Evolutionary conservation across 1,140 invertebrate genomes (phyloP), one percentile per base, ranked within the genome.

Genomic region (Pseudomyrmex cubaensis): DNA sequence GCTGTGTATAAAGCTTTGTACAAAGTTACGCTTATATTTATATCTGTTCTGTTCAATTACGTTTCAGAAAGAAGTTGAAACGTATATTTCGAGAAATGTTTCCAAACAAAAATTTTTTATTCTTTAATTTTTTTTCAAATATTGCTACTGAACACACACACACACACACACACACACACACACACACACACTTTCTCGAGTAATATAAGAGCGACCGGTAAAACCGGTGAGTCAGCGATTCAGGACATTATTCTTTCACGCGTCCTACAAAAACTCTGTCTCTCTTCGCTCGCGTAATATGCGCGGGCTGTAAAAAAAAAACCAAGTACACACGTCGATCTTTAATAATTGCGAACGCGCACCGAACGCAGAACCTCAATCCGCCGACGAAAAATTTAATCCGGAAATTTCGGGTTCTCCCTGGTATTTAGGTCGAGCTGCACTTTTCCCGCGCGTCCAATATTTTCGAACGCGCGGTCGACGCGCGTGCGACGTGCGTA

Each of bases 281-380:
- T 50, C 46, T 35, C 12, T 46, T 63, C 59, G n/a, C 35, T 35
- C 5, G 35, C 35, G 63, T 70, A 78, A 78, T 70, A 22, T 20
- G 56, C 54, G 20, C 69, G 25, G 76, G 56, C 54, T 35, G 35
- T 35, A 35, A 25, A 25, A 25, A 35, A 80, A 80, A 80, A 80
- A 80, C 64, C 59, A 78, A 69, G 76, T 70, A 78, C 66, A 66
- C 35, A 35, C 35, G 35, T 15, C 54, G 66, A 59, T 59, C 76
- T 72, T 80, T 69, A 80, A 80, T 80, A 80, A 80, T 70, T 72
- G 64, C 64, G 75, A 57, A 78, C 75, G 44, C 25, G 63, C 22
- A n/a, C 9, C 15, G 25, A 66, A 20, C 63, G 35, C 35, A 50
- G 9, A 78, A 77, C 52, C 52, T 57, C 64, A 78, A 78, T 78